A percentile compares a stretch with the other conserved stretches of the same genome.
Conservation (phyloP, 2,113 vertebrate genomes). For the Numida meleagris region DNA sequence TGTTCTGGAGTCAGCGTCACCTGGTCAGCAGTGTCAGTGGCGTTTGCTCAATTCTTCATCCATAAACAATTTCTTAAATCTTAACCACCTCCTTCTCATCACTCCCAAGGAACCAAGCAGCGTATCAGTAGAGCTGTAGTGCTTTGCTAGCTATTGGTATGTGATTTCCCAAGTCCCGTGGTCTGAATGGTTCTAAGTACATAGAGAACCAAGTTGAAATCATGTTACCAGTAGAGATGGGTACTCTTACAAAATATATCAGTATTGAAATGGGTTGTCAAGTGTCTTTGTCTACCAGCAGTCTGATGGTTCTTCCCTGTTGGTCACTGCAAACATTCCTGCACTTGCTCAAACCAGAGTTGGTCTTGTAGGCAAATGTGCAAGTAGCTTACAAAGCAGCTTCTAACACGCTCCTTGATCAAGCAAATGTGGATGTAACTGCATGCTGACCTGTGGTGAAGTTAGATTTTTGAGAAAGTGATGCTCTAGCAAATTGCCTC, state of each 20-base stretch:
- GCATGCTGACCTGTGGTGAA: neutral
- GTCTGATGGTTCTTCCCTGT: neutral
- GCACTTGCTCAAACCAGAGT: neutral
- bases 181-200: neutral
- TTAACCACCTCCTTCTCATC: neutral
- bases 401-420: neutral
- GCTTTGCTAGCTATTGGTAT: neutral
- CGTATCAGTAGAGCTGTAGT: rapidly evolving
- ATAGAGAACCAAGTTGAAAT: neutral
- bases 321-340: neutral
- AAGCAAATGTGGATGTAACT: neutral
- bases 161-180: neutral
- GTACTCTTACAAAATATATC: neutral
- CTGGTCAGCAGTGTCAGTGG: neutral
- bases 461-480: neutral
- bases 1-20: neutral
- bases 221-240: neutral
- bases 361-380: neutral
- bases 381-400: neutral
- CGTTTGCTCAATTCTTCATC: neutral
- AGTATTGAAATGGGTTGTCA: neutral
- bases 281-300: neutral
- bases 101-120: rapidly evolving
- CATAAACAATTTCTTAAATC: neutral
- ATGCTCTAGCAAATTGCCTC: neutral